These are phyloP conservation scores for Lucifuga dentata DNA, from an alignment of 2,113 vertebrate species.

Conservation along the genomic window DNA sequence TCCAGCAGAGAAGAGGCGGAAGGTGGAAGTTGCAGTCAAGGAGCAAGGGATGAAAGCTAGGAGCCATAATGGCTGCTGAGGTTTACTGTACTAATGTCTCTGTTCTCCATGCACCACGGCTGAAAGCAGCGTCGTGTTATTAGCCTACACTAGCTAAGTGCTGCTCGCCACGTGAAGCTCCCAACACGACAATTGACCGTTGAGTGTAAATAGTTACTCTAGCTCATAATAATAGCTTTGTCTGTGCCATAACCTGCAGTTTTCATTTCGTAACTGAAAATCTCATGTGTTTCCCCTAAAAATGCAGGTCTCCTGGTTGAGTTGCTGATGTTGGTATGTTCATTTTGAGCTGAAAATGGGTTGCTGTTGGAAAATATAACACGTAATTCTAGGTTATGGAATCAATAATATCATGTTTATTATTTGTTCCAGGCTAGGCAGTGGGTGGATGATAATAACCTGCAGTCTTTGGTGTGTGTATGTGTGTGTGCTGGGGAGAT, in stretches of 20 bases:
- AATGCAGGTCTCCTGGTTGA: not conserved
- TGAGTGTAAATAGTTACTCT: not conserved
- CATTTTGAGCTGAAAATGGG: not conserved
- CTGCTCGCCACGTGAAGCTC: conserved; percentile 5
- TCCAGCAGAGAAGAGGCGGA: conserved; percentile 35
- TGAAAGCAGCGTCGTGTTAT: conserved; percentile 19
- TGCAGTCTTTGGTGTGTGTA: not conserved
- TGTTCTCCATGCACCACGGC: not conserved
- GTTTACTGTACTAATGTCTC: conserved; percentile 2
- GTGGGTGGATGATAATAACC: conserved; percentile 26
- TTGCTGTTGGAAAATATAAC: conserved; percentile 37
- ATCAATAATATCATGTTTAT: conserved; percentile 51
- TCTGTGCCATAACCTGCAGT: not conserved
- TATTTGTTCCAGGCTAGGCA: conserved; percentile 62
- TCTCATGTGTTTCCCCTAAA: too few relatives aligned
- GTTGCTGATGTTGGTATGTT: conserved; percentile 3
- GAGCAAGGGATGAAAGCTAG: conserved; percentile 41
- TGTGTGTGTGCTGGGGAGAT: conserved; percentile 1
- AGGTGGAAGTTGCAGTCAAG: conserved; percentile 32
- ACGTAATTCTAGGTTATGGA: conserved; percentile 22
- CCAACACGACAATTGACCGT: not conserved
- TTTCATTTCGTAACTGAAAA: not conserved
- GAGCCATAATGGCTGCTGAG: conserved; percentile 14
- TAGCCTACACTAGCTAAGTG: conserved; percentile 12
- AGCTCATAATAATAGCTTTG: conserved; percentile 11